Evolutionary conservation across 2,113 vertebrate species (phyloP), one percentile per base, ranked within the genome.

Genomic region (Varanus salvator): DNA sequence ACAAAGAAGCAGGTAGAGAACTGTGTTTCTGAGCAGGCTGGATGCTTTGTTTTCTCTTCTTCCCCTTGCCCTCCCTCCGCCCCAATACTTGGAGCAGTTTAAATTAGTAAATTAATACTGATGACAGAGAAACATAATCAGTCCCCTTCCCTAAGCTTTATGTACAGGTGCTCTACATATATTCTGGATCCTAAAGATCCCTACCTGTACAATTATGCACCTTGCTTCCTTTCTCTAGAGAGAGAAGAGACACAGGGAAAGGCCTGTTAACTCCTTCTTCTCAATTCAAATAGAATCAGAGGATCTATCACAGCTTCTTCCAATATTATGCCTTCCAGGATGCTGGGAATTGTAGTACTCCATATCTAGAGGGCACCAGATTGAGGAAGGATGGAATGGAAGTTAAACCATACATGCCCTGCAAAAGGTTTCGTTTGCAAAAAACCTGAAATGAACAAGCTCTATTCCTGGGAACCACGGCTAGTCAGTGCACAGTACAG

Each of bases 11-110:
- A 8, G 5, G 48, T 83, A 93, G 74, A 84, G 1, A 87, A 48
- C 87, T 87, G 2, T 85, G 3, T 91, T 84, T 76, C 19, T 66
- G 19, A 80, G 17, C 69, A 77, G 78, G 85, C 76, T 8, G 14
- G 52, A 91, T 92, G 23, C 27, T 85, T 91, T 94, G 17, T 77
- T 29, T 80, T 8, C 85, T 87, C 90, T 2, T 29, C 81, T 75
- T 69, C 23, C 50, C 34, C 68, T 71, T 84, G 38, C 38, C 38
- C 38, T 3, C 38, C 38, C 38, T 3, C 38, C 38, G 38, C 38
- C 38, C 38, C 38, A 44, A 2, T 78, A 52, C 89, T 92, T 91
- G 74, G 94, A 90, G 34, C 21, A 8, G 60, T 89, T 8, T 86
- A 9, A 85, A 78, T 68, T 78, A 76, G 71, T 76, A 15, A 8